A percentile compares a stretch with the other conserved stretches of the same genome.
phyloP scores from a whole-genome alignment of 2,797 vertebrate genomes.

The Anomalospiza imberbis region DNA sequence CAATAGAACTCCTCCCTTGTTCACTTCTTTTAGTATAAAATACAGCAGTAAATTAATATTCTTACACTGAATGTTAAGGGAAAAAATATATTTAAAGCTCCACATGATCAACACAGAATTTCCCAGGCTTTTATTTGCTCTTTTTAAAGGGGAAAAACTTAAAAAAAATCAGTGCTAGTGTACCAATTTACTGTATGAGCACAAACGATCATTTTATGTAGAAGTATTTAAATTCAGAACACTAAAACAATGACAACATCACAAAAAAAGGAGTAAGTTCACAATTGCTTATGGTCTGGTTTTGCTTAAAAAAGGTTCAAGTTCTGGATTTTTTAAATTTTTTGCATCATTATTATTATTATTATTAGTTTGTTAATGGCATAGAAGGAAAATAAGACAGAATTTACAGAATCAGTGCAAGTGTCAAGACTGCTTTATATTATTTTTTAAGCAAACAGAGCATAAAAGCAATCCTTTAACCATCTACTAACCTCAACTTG shows the following conservation, averaged over 20 bases:
- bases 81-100: neutral
- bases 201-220: neutral
- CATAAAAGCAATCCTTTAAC: constrained; percentile 54
- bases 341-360: neutral
- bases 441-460: constrained; percentile 45
- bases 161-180: neutral
- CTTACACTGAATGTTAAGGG: constrained; percentile 42
- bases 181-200: neutral
- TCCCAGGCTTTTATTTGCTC: neutral
- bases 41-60: constrained; percentile 57
- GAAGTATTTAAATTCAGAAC: neutral
- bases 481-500: constrained; percentile 53
- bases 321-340: neutral
- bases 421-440: neutral
- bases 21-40: constrained; percentile 55
- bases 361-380: neutral
- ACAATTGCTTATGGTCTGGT: neutral
- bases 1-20: constrained; percentile 38
- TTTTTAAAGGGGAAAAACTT: neutral
- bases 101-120: neutral
- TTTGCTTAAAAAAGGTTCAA: neutral
- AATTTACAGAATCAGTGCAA: constrained; percentile 30
- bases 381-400: neutral
- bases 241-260: neutral
- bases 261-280: neutral